Conservation (phyloP, 2,797 vertebrate species). For the Psittacula echo region DNA sequence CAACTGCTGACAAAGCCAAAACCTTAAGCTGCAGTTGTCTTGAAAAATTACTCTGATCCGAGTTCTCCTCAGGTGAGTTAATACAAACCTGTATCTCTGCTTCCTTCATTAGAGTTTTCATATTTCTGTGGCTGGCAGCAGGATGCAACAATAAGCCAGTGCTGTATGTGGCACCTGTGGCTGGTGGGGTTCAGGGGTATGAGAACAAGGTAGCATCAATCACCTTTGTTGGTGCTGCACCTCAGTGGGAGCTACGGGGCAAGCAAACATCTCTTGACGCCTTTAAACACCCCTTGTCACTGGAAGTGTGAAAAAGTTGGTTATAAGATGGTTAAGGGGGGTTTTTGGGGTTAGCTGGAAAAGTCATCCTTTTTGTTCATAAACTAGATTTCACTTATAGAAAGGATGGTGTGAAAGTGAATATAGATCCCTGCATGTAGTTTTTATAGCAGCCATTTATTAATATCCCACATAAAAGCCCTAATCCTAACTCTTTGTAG, state of each 20-base stretch:
- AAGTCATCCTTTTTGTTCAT: not conserved
- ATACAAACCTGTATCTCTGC: rapidly evolving
- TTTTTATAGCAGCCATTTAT: not conserved
- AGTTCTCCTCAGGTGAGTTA: not conserved
- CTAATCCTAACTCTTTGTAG: not conserved
- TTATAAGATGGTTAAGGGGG: rapidly evolving
- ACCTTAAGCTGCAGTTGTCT: not conserved
- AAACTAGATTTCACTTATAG: not conserved
- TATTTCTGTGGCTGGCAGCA: not conserved
- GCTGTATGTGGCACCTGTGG: not conserved
- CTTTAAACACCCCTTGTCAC: rapidly evolving
- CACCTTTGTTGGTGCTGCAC: not conserved
- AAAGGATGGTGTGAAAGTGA: not conserved
- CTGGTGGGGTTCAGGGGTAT: not conserved
- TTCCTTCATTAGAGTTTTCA: not conserved
- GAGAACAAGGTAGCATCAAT: not conserved
- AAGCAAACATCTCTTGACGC: rapidly evolving
- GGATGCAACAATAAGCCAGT: not conserved
- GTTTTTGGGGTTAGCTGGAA: not conserved
- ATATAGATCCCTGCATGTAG: not conserved
- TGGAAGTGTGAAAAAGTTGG: not conserved
- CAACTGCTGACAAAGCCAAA: not conserved
- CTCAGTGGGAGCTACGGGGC: not conserved
- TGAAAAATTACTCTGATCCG: not conserved
- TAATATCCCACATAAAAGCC: not conserved